Evolutionary conservation across 2,888 invertebrate genomes (phyloP), one percentile per base, ranked within the genome.

Genomic region (Cordylochernes scorpioides): DNA sequence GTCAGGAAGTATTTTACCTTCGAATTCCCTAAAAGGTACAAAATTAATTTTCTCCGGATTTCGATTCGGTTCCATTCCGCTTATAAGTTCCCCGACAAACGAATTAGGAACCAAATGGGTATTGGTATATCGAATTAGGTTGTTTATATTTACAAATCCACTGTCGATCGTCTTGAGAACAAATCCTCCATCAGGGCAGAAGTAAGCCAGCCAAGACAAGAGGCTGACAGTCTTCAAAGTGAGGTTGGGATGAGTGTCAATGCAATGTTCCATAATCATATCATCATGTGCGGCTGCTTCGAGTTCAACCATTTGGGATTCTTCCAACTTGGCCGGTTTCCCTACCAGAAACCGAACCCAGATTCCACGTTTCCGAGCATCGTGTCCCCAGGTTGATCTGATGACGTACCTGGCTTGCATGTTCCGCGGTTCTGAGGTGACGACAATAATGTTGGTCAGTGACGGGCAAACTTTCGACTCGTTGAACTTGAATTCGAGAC

Each of bases 31-130:
- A 13, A 13, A 13, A 13, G 22, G 22, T 5, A 84, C 72, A 56
- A 68, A 82, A 58, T 84, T 86, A 54, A 84, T 84, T 31, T 74
- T 75, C 47, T 68, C 68, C 45, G 66, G 67, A 46, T 73, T 72
- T 34, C 80, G 63, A 45, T 31, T 31, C 5, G 31, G 28, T 14
- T 71, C 71, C 70, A 77, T 77, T 49, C 69, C 69, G 43, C 66
- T 68, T 4, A 75, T 74, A 37, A 80, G 57, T 36, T 74, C 33
- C 6, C 38, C 38, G 9, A 33, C 29, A 16, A 35, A 33, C 8
- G 25, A 17, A 17, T 33, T 35, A 13, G 6, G 32, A 17, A 12
- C 15, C 7, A 13, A 13, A 13, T n/a, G 7, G 8, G 15, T 8
- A 8, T 8, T 15, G 9, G n/a, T 16, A 6, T 17, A 27, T 27